Evolutionary conservation across 2,797 vertebrate species (phyloP).

Genomic region (Ptychadena robeensis): DNA sequence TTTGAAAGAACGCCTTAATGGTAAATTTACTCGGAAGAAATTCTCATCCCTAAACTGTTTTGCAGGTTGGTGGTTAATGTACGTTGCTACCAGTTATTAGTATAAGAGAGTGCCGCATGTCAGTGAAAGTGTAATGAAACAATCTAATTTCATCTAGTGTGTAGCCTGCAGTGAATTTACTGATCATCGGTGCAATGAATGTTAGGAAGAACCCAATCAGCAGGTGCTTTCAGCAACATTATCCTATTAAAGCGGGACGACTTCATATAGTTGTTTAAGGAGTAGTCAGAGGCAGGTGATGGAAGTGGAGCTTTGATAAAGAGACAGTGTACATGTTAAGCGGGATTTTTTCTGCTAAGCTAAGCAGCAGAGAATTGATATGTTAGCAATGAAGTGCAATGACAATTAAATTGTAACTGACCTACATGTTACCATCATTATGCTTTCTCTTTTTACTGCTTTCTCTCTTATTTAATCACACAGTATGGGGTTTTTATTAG

Average conservation of each 20-base stretch:
- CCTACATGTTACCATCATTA: conserved; percentile 94
- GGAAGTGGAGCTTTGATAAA: conserved; percentile 74
- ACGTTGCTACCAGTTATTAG: conserved; percentile 44
- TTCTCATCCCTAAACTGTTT: conserved; percentile 19
- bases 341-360: conserved; percentile 90
- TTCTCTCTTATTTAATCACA: conserved; percentile 93
- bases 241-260: conserved; percentile 80
- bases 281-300: conserved; percentile 77
- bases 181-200: conserved; percentile 78
- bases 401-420: conserved; percentile 98
- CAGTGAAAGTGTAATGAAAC: conserved; percentile 78
- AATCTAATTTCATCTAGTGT: conserved; percentile 80
- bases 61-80: conserved; percentile 38
- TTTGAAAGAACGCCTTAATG: neutral
- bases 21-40: neutral
- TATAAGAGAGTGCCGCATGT: conserved; percentile 41
- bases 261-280: conserved; percentile 74
- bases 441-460: conserved; percentile 86
- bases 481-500: conserved; percentile 88
- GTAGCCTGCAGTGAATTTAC: conserved; percentile 78
- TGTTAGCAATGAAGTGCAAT: conserved; percentile 90
- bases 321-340: conserved; percentile 77
- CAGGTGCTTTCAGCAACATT: conserved; percentile 79
- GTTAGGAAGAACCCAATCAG: conserved; percentile 75
- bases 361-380: conserved; percentile 92